Percentiles rank a stretch among this genome's conserved stretches.
Evolutionary conservation across 2,888 invertebrate species (phyloP).

Genomic region (Brenthis hecate): DNA sequence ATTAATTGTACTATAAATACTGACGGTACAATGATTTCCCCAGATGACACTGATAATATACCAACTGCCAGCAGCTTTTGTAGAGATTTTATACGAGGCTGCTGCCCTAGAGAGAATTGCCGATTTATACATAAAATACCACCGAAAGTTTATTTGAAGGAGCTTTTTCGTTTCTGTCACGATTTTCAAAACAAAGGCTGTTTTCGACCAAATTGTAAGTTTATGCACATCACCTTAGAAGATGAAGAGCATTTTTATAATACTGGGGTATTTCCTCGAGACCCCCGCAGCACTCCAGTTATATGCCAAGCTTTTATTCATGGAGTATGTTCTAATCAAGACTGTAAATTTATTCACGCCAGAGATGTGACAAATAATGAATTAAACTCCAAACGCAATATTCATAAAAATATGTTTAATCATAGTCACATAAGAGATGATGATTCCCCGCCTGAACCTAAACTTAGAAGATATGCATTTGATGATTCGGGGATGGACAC

Average conservation of each 20-base stretch:
- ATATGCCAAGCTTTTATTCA: constrained; percentile 84
- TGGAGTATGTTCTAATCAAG: constrained; percentile 80
- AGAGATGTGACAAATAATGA: constrained; percentile 57
- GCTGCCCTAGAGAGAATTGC: constrained; percentile 80
- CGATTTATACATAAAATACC: constrained; percentile 71
- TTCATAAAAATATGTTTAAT: constrained; percentile 56
- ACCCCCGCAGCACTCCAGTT: constrained; percentile 62
- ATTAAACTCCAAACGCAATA: constrained; percentile 48
- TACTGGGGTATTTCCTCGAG: constrained; percentile 83
- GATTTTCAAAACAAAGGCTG: constrained; percentile 87
- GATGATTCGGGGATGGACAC: constrained; percentile 63
- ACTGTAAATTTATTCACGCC: constrained; percentile 63
- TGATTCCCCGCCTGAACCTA: constrained; percentile 72
- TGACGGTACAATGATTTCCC: constrained; percentile 53
- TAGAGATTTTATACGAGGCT: constrained; percentile 77
- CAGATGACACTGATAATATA: constrained; percentile 57
- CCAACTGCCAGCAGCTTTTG: constrained; percentile 61
- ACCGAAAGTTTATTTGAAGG: constrained; percentile 61
- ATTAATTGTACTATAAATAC: constrained; percentile 45
- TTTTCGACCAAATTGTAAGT: constrained; percentile 84
- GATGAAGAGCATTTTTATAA: constrained; percentile 87
- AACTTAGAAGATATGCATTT: constrained; percentile 65
- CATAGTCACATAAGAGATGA: constrained; percentile 60
- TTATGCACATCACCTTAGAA: constrained; percentile 86
- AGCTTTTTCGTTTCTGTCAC: constrained; percentile 80